These are phyloP conservation scores for Meliscaeva auricollis DNA, from an alignment of 2,888 invertebrate genomes.

Conservation along the genomic window DNA sequence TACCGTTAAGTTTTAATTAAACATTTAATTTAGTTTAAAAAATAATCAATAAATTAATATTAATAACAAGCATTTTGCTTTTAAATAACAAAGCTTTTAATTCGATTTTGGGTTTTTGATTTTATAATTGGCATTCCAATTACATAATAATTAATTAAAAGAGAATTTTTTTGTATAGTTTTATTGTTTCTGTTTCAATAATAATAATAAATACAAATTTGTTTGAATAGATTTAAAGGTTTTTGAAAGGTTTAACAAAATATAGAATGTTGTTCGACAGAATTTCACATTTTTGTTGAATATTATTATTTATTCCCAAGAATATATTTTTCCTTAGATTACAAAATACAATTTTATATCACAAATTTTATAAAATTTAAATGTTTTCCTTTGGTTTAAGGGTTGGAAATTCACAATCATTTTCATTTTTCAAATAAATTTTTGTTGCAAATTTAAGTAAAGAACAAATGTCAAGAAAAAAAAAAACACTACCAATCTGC, in stretches of 20 bases:
- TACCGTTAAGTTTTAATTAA: constrained; percentile 51
- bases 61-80: constrained; percentile 58
- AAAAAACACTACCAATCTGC: neutral
- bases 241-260: constrained; percentile 2
- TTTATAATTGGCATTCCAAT: constrained; percentile 38
- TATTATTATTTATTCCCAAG: neutral
- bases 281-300: neutral
- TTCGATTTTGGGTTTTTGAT: constrained; percentile 38
- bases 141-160: constrained; percentile 22
- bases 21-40: constrained; percentile 38
- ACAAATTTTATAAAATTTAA: constrained; percentile 5
- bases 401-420: neutral
- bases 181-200: constrained; percentile 4
- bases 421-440: neutral
- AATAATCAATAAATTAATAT: constrained; percentile 30
- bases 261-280: constrained; percentile 28
- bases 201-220: constrained; percentile 5
- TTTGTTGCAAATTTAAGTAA: no score
- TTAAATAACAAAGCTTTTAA: constrained; percentile 53
- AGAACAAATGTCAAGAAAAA: neutral
- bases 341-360: constrained; percentile 9
- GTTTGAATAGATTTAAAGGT: constrained; percentile 13
- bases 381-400: neutral
- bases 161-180: constrained; percentile 28
- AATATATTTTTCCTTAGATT: neutral